A percentile compares a stretch with the other conserved stretches of the same genome.
These are phyloP conservation scores for Agonum fuliginosum DNA, from an alignment of 2,888 invertebrate species.

Conservation along the genomic window DNA sequence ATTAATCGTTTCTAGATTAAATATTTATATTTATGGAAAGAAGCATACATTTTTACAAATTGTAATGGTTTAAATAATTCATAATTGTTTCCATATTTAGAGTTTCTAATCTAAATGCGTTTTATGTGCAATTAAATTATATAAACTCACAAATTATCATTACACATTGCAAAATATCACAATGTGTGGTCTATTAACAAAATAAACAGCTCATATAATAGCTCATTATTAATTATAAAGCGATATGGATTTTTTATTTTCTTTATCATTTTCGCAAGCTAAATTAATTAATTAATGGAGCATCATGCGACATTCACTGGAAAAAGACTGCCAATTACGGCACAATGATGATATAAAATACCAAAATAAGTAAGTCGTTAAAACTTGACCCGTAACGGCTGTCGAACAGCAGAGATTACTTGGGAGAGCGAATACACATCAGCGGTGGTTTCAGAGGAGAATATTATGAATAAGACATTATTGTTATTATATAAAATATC, in stretches of 20 bases:
- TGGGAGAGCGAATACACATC: not conserved
- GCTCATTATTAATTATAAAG: slow-evolving; percentile 24
- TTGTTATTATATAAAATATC: too few species aligned
- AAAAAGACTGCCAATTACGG: slow-evolving; percentile 21
- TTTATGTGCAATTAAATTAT: slow-evolving; percentile 35
- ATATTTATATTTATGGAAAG: too few species aligned
- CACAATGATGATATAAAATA: not conserved
- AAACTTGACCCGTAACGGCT: slow-evolving; percentile 36
- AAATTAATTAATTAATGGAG: slow-evolving; percentile 19
- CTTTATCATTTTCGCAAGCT: slow-evolving; percentile 14
- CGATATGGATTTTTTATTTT: slow-evolving; percentile 3
- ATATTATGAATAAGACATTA: too few species aligned
- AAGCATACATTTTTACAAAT: slow-evolving; percentile 3
- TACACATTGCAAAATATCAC: slow-evolving; percentile 13
- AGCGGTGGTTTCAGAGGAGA: not conserved
- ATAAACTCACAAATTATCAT: slow-evolving; percentile 29
- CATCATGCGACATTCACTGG: slow-evolving; percentile 18
- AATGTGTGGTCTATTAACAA: slow-evolving; percentile 36
- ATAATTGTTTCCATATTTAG: slow-evolving; percentile 9
- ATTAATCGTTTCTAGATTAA: too few species aligned
- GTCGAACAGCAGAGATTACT: not conserved
- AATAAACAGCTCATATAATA: slow-evolving; percentile 4
- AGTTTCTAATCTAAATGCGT: slow-evolving; percentile 27
- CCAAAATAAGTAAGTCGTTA: slow-evolving; percentile 21
- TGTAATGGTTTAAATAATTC: slow-evolving; percentile 2